Percentiles rank a stretch among this genome's conserved stretches.
phyloP scores from a whole-genome alignment of 2,888 invertebrate species.

The Dicyrtoma fusca region DNA sequence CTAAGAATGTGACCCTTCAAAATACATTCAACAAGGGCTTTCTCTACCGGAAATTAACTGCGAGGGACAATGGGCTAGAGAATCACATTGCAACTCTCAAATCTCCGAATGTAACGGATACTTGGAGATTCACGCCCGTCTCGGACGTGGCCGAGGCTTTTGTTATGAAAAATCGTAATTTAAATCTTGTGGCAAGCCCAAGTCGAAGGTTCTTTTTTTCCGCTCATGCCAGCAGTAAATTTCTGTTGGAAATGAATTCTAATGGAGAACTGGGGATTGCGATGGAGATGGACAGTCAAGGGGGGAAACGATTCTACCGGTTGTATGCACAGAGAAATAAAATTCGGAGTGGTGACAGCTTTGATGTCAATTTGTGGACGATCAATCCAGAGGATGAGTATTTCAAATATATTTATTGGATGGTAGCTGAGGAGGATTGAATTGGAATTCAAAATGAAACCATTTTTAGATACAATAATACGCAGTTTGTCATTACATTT shows the following conservation, averaged over 20 bases:
- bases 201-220: slow-evolving; percentile 32
- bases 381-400: slow-evolving; percentile 34
- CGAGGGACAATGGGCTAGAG: slow-evolving; percentile 28
- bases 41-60: slow-evolving; percentile 16
- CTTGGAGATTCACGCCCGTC: slow-evolving; percentile 27
- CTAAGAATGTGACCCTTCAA: slow-evolving; percentile 30
- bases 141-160: slow-evolving; percentile 22
- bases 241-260: slow-evolving; percentile 26
- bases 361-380: slow-evolving; percentile 35
- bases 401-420: slow-evolving; percentile 21
- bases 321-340: slow-evolving; percentile 27
- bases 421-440: slow-evolving; percentile 8
- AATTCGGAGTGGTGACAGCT: slow-evolving; percentile 1
- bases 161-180: slow-evolving; percentile 14
- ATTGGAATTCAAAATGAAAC: no score
- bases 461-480: no score
- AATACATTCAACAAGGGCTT: slow-evolving; percentile 31
- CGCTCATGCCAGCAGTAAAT: background rate
- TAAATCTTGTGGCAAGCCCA: slow-evolving; percentile 17
- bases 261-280: slow-evolving; percentile 26
- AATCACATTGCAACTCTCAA: slow-evolving; percentile 26
- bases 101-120: slow-evolving; percentile 14
- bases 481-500: no score
- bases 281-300: slow-evolving; percentile 10
- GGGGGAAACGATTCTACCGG: slow-evolving; percentile 22